Evolutionary conservation across 2,113 vertebrate species (phyloP), one percentile per base, ranked within the genome.

Genomic region (Cochlearius cochlearius): DNA sequence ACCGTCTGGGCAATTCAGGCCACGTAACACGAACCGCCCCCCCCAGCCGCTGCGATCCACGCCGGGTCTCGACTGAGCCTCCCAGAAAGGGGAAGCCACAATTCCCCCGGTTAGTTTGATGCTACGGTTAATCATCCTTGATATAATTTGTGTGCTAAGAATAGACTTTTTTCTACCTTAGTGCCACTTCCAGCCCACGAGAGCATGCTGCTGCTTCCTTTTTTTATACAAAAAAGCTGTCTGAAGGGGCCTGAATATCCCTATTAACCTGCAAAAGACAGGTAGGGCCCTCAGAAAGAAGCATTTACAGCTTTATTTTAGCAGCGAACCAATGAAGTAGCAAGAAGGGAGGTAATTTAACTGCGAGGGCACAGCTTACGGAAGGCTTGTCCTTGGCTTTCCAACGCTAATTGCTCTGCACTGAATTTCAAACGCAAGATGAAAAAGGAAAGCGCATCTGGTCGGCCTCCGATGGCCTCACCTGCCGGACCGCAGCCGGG

Each of bases 131-230:
- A 96, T 95, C 91, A 95, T 67, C 86, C 85, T 71, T 68, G 66
- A 47, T 88, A 94, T 94, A 95, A 97, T 92, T 95, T 94, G n/a
- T 79, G 21, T 34, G 81, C 94, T 92, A 96, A 97, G 62, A 97
- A 96, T 95, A 95, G 91, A 45, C 25, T 19, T 72, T 58, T 87
- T 87, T 45, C 43, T 90, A 74, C 84, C 86, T 74, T 26, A 30
- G 92, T 91, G 86, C 60, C 73, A 78, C 76, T 95, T 95, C 83
- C 80, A 97, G 81, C 90, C 43, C 80, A 68, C 2, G 15, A 49
- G 79, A 94, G 73, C 52, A n/a, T 3, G 49, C 2, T 1, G 71
- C 36, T 74, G 11, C 41, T 69, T 79, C 52, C 25, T 45, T 55
- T 47, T 27, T 50, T 66, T 12, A 1, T 26, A 53, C 60, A 36